Evolutionary conservation across 2,797 vertebrate genomes (phyloP).

Genomic region (Astyanax mexicanus): DNA sequence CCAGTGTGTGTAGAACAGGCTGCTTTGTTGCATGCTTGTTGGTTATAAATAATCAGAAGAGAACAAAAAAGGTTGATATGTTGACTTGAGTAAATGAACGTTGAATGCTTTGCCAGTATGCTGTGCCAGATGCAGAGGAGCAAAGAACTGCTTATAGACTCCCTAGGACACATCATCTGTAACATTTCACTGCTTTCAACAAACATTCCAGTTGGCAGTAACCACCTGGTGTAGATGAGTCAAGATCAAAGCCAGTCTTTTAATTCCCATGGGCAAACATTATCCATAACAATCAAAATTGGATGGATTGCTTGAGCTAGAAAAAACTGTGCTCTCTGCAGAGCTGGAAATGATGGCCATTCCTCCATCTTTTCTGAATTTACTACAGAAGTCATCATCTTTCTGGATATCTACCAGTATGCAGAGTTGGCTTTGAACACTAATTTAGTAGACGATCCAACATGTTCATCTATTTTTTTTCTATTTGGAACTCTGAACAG

Average conservation of each 20-base stretch:
- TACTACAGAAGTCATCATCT: neutral
- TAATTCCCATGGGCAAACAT: no score
- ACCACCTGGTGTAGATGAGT: neutral
- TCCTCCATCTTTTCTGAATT: no score
- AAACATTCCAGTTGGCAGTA: neutral
- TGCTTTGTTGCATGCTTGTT: neutral
- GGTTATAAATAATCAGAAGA: neutral
- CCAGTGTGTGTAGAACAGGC: neutral
- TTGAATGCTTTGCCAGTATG: neutral
- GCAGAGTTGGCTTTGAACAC: no score
- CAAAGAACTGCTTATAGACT: neutral
- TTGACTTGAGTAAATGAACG: neutral
- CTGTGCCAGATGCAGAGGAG: neutral
- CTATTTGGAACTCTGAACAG: neutral
- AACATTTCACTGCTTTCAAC: constrained; percentile 5
- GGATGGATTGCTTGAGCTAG: no score
- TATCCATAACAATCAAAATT: no score
- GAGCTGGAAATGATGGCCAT: neutral
- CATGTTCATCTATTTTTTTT: no score
- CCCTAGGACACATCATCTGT: neutral
- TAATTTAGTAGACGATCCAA: no score
- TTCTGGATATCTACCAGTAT: neutral
- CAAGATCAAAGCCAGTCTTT: neutral
- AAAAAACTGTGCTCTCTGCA: neutral
- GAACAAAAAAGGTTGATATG: neutral